Base-by-base conservation (phyloP, 2,797 vertebrate genomes). In the Labroides dimidiatus region DNA sequence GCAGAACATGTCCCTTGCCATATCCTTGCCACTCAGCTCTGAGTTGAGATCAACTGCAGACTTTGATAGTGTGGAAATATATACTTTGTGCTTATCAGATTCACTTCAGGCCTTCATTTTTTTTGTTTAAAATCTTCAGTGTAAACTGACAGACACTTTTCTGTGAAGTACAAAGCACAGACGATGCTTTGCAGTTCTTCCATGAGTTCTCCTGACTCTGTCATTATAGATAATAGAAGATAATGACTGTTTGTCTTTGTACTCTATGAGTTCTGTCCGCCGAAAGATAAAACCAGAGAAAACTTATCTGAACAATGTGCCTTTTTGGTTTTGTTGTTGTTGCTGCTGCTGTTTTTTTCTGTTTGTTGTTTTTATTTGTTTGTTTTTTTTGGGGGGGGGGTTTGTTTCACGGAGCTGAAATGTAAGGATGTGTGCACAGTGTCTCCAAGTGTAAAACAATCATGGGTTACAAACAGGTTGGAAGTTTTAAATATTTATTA, bases 41-140 rank as follows among this genome's bases (percentile, higher is more conserved):
- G 27, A 64, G 65, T 76, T 71, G 72, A 66, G 58, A 78, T 78
- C 78, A 72, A 65, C 52, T 19, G 50, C 48, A 44, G 65, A 54
- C 68, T 12, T 39, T 21, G 54, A 11, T 53, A 6, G 23, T 4
- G 47, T 21, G 16, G 36, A 44, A 75, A 63, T 27, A 45, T 17
- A 42, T 4, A 36, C 21, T 70, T 51, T 56, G 53, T 44, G 48
- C 70, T 53, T 27, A 48, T 66, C 45, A 51, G 41, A 30, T 43
- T 16, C 8, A 9, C 19, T 1, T 12, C 36, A 21, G 30, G 19
- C 62, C 15, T n/a, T 33, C 43, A 33, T 5, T 33, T 33, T 5
- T 33, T 33, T 33, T 33, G 30, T 8, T 33, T 14, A 48, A 30
- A 17, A 41, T 19, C 56, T n/a, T 39, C 44, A 43, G 24, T 16